Conservation (phyloP, 1,140 invertebrate species). For the Cyrtorhinus lividipennis region DNA sequence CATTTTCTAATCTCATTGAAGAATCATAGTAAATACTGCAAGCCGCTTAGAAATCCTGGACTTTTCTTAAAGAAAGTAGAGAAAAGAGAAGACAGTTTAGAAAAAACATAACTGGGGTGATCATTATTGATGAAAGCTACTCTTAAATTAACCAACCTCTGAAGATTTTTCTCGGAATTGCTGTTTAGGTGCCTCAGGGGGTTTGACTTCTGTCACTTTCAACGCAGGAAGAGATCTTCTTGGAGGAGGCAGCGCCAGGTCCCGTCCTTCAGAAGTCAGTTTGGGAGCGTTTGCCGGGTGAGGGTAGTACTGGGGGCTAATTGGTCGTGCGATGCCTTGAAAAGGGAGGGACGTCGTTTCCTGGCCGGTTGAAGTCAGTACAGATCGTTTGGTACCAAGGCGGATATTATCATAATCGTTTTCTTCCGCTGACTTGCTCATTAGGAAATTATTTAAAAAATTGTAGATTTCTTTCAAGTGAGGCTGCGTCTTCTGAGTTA, state of each 20-base stretch:
- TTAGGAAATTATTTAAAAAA: slow-evolving; percentile 32
- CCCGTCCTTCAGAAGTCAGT: slow-evolving; percentile 17
- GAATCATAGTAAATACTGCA: too few species aligned
- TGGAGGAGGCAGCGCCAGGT: slow-evolving; percentile 8
- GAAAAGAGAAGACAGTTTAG: too few species aligned
- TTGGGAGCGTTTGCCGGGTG: background rate
- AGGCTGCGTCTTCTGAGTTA: slow-evolving; percentile 18
- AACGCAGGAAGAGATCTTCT: slow-evolving; percentile 2
- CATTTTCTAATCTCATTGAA: too few species aligned
- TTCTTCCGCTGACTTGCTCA: slow-evolving; percentile 40
- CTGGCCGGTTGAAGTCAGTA: too few species aligned
- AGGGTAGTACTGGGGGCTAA: background rate
- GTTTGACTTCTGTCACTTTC: slow-evolving; percentile 9
- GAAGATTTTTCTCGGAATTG: background rate
- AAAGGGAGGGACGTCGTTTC: background rate
- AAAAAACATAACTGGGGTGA: too few species aligned
- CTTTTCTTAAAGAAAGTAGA: too few species aligned
- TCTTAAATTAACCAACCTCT: background rate
- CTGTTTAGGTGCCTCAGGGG: background rate
- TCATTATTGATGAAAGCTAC: too few species aligned
- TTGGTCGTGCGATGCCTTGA: background rate
- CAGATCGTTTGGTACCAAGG: background rate
- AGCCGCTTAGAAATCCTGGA: too few species aligned
- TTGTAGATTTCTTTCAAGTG: slow-evolving; percentile 30
- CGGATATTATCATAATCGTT: slow-evolving; percentile 43